These are phyloP conservation scores for Hestina assimilis DNA, from an alignment of 1,140 invertebrate genomes.

Conservation along the genomic window DNA sequence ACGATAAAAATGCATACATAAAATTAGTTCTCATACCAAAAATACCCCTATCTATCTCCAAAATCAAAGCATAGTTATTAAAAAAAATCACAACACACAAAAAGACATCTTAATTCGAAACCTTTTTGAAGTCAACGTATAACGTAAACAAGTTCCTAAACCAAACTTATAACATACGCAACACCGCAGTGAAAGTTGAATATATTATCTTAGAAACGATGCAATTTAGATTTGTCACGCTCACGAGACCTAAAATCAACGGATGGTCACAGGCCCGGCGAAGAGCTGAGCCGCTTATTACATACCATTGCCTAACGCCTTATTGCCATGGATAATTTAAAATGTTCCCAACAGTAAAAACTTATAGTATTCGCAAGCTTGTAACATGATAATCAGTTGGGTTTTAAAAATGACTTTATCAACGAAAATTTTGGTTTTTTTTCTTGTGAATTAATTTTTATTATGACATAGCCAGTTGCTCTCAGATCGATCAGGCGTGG, in stretches of 20 bases:
- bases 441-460: too few species aligned
- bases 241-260: slow-evolving; percentile 22
- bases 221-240: slow-evolving; percentile 32
- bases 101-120: neutral
- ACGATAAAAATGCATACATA: too few species aligned
- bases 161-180: slow-evolving; percentile 8
- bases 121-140: too few species aligned
- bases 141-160: slow-evolving; percentile 6
- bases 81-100: too few species aligned
- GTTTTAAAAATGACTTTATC: too few species aligned
- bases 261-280: slow-evolving; percentile 13
- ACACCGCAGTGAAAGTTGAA: slow-evolving; percentile 27
- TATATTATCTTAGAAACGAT: slow-evolving; percentile 19
- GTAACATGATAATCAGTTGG: too few species aligned
- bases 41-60: too few species aligned
- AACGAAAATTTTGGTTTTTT: too few species aligned
- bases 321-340: slow-evolving; percentile 31
- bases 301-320: slow-evolving; percentile 25
- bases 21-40: too few species aligned
- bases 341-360: slow-evolving; percentile 9
- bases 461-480: too few species aligned
- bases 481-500: too few species aligned
- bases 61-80: too few species aligned
- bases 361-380: slow-evolving; percentile 7
- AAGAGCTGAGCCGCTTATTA: slow-evolving; percentile 26